These are phyloP conservation scores for Oryzias sinensis DNA, from an alignment of 2,797 vertebrate species.

Conservation along the genomic window DNA sequence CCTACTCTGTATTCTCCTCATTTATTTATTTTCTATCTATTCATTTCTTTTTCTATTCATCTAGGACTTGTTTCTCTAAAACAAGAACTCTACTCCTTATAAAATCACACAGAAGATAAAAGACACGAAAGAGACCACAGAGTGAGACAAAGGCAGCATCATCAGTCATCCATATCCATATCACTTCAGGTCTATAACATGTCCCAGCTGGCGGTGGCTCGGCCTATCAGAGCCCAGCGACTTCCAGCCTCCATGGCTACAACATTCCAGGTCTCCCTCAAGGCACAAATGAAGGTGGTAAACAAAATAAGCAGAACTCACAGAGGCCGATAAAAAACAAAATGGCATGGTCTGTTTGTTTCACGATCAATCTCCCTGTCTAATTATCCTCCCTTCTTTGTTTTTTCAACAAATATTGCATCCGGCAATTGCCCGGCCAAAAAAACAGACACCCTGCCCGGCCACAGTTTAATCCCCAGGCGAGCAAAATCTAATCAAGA, in stretches of 20 bases:
- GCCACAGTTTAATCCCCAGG: conserved; percentile 9
- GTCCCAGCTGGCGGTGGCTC: conserved; percentile 31
- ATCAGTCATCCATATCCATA: conserved; percentile 57
- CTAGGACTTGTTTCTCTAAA: conserved; percentile 1
- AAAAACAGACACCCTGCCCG: conserved; percentile 9
- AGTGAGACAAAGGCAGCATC: conserved; percentile 24
- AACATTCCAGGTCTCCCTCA: conserved; percentile 44
- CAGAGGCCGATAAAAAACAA: conserved; percentile 12
- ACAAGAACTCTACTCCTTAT: neutral
- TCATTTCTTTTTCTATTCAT: conserved; percentile 4
- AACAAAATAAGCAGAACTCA: conserved; percentile 42
- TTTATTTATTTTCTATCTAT: neutral
- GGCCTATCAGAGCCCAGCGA: conserved; percentile 60
- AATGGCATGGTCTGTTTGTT: conserved; percentile 8
- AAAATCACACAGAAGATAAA: conserved; percentile 6
- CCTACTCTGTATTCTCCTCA: conserved; percentile 12
- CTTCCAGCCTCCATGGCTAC: conserved; percentile 59
- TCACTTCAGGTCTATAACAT: conserved; percentile 41
- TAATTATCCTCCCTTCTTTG: neutral
- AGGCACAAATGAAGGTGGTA: conserved; percentile 20
- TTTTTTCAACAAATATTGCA: conserved; percentile 5
- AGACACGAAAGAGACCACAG: conserved; percentile 16
- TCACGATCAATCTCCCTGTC: neutral
- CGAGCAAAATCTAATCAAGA: conserved; percentile 40
- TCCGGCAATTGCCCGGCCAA: conserved; percentile 5